Evolutionary conservation across 2,113 vertebrate genomes (phyloP).

Genomic region (Lanius collurio): DNA sequence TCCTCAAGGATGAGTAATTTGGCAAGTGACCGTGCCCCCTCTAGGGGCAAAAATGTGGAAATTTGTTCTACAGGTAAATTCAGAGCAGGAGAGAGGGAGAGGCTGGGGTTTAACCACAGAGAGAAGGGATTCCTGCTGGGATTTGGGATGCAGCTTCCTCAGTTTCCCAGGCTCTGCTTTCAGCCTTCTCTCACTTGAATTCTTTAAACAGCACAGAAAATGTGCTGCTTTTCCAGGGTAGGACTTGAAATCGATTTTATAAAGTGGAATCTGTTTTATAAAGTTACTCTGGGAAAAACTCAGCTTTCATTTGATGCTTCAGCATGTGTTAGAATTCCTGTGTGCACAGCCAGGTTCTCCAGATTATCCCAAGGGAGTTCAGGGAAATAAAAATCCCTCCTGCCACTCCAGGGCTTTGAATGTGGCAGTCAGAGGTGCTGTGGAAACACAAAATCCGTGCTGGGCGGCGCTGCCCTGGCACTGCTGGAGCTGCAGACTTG

Average conservation of each 20-base stretch:
- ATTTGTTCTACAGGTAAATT: not conserved
- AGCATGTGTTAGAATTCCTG: not conserved
- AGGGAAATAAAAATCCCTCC: not conserved
- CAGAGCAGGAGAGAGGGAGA: not conserved
- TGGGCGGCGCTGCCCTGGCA: not conserved
- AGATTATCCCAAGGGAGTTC: not conserved
- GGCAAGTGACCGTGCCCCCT: conserved; percentile 28
- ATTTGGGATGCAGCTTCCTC: not conserved
- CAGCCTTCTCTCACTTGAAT: not conserved
- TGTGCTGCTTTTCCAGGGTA: not conserved
- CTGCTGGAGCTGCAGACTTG: not conserved
- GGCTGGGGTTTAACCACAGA: not conserved
- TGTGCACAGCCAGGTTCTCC: not conserved
- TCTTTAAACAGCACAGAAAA: not conserved
- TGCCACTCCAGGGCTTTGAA: not conserved
- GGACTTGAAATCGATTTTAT: not conserved
- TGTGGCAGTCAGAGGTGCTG: not conserved
- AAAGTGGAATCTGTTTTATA: not conserved
- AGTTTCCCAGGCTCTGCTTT: not conserved
- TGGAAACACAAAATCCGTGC: not conserved
- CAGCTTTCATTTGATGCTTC: not conserved
- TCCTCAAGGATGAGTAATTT: not conserved
- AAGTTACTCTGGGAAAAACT: not conserved
- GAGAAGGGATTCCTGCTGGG: not conserved
- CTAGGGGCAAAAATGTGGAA: conserved; percentile 40